phyloP scores from a whole-genome alignment of 2,113 vertebrate species.

The Nycticryphes semicollaris region DNA sequence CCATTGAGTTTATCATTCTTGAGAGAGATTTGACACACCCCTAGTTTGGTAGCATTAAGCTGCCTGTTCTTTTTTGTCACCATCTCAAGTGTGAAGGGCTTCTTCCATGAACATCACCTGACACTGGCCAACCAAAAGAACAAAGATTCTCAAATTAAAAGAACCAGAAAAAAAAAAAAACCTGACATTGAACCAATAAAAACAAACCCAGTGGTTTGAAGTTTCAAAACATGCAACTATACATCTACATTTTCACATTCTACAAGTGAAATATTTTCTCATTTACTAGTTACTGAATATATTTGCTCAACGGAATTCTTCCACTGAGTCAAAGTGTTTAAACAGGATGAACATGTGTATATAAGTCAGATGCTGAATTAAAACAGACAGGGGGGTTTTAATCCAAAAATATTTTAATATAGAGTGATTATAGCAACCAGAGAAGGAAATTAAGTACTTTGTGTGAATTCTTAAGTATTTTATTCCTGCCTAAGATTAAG shows the following conservation, averaged over 20 bases:
- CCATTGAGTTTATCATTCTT: constrained; percentile 85
- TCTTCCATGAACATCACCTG: constrained; percentile 49
- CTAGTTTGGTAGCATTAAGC: constrained; percentile 77
- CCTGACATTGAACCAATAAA: not conserved
- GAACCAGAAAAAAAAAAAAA: not conserved
- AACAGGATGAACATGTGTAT: not conserved
- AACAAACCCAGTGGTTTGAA: not conserved
- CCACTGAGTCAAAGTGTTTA: not conserved
- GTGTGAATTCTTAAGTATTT: not conserved
- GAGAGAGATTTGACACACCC: constrained; percentile 80
- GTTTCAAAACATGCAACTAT: not conserved
- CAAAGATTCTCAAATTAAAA: constrained; percentile 36
- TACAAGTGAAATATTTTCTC: not conserved
- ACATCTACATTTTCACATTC: not conserved
- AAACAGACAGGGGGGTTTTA: not conserved
- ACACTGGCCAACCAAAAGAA: constrained; percentile 45
- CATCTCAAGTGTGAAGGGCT: constrained; percentile 60
- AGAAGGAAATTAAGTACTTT: not conserved
- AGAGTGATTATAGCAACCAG: not conserved
- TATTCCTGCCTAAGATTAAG: not conserved
- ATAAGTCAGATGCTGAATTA: not conserved
- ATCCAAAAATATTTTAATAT: not conserved
- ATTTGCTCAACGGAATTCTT: not conserved
- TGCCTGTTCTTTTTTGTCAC: constrained; percentile 68
- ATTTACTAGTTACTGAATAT: not conserved